phyloP scores from a whole-genome alignment of 2,797 vertebrate genomes.

The Florisuga fusca region DNA sequence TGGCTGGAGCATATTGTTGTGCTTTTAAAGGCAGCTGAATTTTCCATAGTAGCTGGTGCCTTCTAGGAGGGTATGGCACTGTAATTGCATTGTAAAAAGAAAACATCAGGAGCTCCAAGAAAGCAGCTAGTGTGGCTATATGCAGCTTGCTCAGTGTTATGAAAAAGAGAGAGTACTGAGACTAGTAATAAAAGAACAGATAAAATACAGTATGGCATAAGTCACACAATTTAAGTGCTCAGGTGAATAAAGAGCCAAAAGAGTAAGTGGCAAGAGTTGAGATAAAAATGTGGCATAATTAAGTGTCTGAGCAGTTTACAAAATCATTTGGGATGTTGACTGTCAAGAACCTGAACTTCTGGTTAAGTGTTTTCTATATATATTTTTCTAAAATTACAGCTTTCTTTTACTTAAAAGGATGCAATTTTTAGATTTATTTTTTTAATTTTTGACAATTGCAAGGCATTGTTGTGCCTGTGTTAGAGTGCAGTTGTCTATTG shows the following conservation, averaged over 20 bases:
- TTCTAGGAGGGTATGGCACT: not conserved
- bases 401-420: not conserved
- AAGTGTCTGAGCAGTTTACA: not conserved
- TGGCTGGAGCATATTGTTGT: not conserved
- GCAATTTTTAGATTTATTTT: fast-evolving
- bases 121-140: not conserved
- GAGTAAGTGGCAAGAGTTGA: not conserved
- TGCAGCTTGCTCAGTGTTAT: not conserved
- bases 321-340: not conserved
- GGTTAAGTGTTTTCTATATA: not conserved
- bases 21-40: not conserved
- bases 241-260: not conserved
- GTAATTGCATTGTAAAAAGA: not conserved
- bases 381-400: not conserved
- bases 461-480: not conserved
- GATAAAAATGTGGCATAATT: not conserved
- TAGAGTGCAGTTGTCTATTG: not conserved
- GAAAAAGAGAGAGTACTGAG: not conserved
- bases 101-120: not conserved
- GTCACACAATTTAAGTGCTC: not conserved
- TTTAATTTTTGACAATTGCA: not conserved
- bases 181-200: not conserved
- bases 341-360: not conserved
- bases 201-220: not conserved
- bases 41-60: not conserved